Evolutionary conservation across 2,888 invertebrate genomes (phyloP).

Genomic region (Brassicogethes aeneus): DNA sequence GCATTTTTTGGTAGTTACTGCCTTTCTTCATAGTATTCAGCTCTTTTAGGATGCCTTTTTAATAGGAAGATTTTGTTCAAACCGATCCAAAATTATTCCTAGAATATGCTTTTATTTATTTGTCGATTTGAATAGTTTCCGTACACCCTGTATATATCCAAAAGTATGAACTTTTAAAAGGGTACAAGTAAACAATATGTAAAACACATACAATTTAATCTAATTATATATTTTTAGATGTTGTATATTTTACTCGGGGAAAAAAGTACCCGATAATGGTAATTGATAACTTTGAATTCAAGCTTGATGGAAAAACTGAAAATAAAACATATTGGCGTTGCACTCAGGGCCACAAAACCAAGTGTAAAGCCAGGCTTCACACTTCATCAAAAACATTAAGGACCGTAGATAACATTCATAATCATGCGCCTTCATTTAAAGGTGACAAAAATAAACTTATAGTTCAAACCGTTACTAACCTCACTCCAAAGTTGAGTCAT

Average conservation of each 20-base stretch:
- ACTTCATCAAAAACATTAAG: slow-evolving; percentile 3
- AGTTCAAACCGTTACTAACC: neutral
- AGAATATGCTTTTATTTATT: too few relatives aligned
- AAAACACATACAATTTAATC: too few relatives aligned
- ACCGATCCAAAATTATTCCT: too few relatives aligned
- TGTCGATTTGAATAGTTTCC: too few relatives aligned
- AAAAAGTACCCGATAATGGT: slow-evolving; percentile 9
- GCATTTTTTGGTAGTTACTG: too few relatives aligned
- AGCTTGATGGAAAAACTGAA: slow-evolving; percentile 3
- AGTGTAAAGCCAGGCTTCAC: slow-evolving; percentile 3
- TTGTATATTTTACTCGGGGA: slow-evolving; percentile 7
- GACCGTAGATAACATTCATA: slow-evolving; percentile 12
- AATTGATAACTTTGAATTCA: slow-evolving; percentile 7
- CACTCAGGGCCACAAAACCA: slow-evolving; percentile 1
- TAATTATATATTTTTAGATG: too few relatives aligned
- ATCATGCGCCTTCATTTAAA: slow-evolving; percentile 9
- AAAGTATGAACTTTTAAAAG: too few relatives aligned
- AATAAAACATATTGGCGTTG: slow-evolving; percentile 9
- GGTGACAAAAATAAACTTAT: neutral
- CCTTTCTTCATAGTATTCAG: too few relatives aligned
- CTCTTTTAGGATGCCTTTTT: too few relatives aligned
- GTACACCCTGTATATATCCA: too few relatives aligned
- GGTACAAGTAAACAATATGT: too few relatives aligned
- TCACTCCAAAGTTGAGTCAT: neutral
- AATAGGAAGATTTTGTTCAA: too few relatives aligned